phyloP scores from a whole-genome alignment of 2,113 vertebrate species.

The Gymnorhina tibicen region DNA sequence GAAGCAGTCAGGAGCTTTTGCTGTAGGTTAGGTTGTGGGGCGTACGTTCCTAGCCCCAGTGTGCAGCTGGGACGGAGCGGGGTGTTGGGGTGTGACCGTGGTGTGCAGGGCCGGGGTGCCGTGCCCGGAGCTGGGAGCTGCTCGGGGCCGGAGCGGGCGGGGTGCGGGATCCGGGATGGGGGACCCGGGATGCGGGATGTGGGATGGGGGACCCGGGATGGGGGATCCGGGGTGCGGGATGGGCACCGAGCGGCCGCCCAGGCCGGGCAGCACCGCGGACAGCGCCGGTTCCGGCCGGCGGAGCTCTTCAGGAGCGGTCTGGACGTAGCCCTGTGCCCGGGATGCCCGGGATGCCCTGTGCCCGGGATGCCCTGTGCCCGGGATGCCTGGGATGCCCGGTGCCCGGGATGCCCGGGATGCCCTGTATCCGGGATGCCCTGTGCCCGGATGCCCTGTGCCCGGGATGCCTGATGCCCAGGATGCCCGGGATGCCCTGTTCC shows the following conservation, averaged over 20 bases:
- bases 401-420: too few species aligned
- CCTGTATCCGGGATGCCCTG: too few species aligned
- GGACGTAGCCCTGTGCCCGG: neutral
- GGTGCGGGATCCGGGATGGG: neutral
- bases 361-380: too few species aligned
- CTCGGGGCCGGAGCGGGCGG: too few species aligned
- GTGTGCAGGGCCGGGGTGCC: rapidly evolving
- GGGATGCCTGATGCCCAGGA: too few species aligned
- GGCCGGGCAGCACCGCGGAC: neutral
- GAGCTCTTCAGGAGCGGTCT: rapidly evolving
- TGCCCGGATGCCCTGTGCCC: too few species aligned
- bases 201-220: too few species aligned
- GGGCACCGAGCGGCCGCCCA: neutral
- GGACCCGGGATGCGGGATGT: too few species aligned
- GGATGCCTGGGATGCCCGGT: too few species aligned
- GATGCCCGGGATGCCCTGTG: neutral
- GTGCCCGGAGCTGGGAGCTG: neutral
- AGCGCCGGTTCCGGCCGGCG: neutral
- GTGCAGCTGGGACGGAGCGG: rapidly evolving
- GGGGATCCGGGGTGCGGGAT: neutral
- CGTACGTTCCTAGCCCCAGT: rapidly evolving
- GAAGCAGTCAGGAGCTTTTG: neutral
- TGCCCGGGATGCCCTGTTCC: too few species aligned
- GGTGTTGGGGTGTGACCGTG: rapidly evolving
- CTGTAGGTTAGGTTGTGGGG: neutral